Percentiles rank a stretch among this genome's conserved stretches.
These are phyloP conservation scores for Pandion haliaetus DNA, from an alignment of 2,113 vertebrate genomes.

Conservation along the genomic window DNA sequence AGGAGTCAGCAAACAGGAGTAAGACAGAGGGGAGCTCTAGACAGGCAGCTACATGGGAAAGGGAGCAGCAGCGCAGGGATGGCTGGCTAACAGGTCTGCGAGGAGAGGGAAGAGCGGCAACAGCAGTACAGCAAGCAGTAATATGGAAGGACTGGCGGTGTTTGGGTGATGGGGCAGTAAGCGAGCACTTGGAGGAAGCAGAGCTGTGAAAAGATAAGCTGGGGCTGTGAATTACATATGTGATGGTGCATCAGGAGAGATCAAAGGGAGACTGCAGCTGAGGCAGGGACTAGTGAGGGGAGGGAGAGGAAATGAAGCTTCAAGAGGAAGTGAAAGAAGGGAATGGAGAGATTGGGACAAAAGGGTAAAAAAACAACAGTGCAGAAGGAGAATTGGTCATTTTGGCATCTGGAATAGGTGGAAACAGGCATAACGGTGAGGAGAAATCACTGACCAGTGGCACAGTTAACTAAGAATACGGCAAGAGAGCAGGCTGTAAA, in stretches of 20 bases:
- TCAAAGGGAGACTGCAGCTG: background rate
- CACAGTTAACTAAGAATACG: background rate
- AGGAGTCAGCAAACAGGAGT: background rate
- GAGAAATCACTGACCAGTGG: background rate
- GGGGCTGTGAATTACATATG: background rate
- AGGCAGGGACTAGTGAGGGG: background rate
- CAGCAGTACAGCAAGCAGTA: background rate
- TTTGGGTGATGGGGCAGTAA: background rate
- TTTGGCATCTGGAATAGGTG: background rate
- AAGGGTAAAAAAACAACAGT: background rate
- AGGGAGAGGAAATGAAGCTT: background rate
- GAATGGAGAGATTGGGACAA: background rate
- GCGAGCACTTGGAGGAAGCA: accelerated
- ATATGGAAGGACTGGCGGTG: accelerated
- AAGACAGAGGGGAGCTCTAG: background rate
- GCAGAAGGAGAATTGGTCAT: background rate
- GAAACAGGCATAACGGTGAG: background rate
- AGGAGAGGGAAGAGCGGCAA: background rate
- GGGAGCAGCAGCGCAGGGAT: background rate
- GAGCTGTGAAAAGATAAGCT: background rate
- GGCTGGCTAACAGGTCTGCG: background rate
- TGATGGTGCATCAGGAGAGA: background rate
- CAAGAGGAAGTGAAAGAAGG: background rate
- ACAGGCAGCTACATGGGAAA: background rate
- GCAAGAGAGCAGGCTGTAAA: background rate